A percentile compares a stretch with the other conserved stretches of the same genome.
Conservation (phyloP, 92 coral and sea anemone genomes). For the Siderastrea siderea region DNA sequence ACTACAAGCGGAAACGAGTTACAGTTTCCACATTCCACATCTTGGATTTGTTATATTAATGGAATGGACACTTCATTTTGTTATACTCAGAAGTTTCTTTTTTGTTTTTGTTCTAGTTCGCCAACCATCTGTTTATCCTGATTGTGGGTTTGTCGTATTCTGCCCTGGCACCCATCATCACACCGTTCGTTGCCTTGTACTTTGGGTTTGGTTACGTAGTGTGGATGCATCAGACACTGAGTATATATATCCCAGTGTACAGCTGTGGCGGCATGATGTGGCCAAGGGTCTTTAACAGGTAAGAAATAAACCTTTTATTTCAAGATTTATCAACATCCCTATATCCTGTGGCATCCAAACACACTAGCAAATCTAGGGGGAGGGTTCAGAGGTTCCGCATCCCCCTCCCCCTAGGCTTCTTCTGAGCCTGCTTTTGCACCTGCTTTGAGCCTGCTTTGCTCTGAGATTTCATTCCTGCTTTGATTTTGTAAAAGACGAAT, state of each 20-base stretch:
- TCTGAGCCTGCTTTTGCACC: too few relatives aligned
- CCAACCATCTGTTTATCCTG: slow-evolving; percentile 86
- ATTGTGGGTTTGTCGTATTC: slow-evolving; percentile 90
- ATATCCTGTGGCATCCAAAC: too few relatives aligned
- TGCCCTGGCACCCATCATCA: slow-evolving; percentile 89
- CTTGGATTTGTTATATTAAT: too few relatives aligned
- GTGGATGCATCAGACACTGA: slow-evolving; percentile 89
- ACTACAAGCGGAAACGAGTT: too few relatives aligned
- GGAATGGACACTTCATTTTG: background rate
- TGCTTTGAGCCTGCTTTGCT: too few relatives aligned
- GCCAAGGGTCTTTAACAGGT: slow-evolving; percentile 93
- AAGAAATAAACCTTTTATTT: background rate
- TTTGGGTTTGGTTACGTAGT: slow-evolving; percentile 86
- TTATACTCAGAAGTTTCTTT: background rate
- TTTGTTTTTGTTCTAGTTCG: slow-evolving; percentile 52
- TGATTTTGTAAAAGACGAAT: too few relatives aligned
- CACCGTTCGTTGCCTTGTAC: slow-evolving; percentile 88
- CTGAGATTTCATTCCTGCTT: too few relatives aligned
- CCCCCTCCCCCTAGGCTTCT: background rate
- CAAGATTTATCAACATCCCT: background rate
- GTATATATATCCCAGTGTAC: slow-evolving; percentile 88
- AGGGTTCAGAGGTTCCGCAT: background rate
- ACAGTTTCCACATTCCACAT: too few relatives aligned
- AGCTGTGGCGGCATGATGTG: slow-evolving; percentile 93
- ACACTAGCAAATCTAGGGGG: too few relatives aligned